Evolutionary conservation across 2,797 vertebrate genomes (phyloP).

Genomic region (Cygnus olor): DNA sequence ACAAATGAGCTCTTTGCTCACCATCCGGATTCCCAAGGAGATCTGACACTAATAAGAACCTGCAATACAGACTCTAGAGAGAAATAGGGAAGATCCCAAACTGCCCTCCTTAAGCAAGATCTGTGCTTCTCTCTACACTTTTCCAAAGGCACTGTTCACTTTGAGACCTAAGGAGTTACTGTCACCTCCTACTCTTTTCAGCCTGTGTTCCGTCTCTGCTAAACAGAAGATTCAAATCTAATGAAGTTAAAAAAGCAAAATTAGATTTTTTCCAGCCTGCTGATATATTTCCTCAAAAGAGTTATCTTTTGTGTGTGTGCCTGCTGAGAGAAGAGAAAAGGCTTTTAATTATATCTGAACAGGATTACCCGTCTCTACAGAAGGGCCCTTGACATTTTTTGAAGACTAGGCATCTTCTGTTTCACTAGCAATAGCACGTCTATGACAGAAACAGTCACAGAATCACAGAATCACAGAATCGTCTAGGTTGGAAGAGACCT

Average conservation of each 20-base stretch:
- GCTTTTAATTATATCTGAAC: slow-evolving; percentile 33
- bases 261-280: not conserved
- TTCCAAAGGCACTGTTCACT: not conserved
- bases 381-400: slow-evolving; percentile 50
- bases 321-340: not conserved
- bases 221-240: not conserved
- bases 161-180: not conserved
- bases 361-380: slow-evolving; percentile 17
- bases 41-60: not conserved
- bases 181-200: not conserved
- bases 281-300: not conserved
- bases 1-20: not conserved
- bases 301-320: not conserved
- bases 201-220: not conserved
- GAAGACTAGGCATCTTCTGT: slow-evolving; percentile 27
- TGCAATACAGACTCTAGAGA: not conserved
- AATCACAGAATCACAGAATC: too few relatives aligned
- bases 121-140: not conserved
- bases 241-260: not conserved
- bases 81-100: not conserved
- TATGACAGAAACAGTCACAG: not conserved
- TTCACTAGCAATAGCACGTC: not conserved
- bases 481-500: too few relatives aligned
- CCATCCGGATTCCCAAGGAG: not conserved
- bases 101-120: not conserved